Conservation (phyloP, 37 sponge, comb jelly and placozoan genomes). For the Crambe crambe region DNA sequence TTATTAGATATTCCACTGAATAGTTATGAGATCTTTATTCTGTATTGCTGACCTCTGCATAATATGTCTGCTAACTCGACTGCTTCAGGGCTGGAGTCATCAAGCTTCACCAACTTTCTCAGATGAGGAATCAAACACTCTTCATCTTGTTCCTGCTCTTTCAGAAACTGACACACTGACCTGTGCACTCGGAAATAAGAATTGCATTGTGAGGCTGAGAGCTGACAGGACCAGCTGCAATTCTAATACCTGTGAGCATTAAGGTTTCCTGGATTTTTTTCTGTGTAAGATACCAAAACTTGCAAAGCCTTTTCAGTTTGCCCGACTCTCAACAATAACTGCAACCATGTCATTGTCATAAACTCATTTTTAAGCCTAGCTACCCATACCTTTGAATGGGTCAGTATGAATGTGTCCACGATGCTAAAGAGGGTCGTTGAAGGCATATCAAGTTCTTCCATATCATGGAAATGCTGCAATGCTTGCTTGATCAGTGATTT, state of each 20-base stretch:
- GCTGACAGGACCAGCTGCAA: too few species aligned
- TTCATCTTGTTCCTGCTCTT: neutral
- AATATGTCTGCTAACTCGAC: constrained; percentile 12
- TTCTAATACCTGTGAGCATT: constrained; percentile 4
- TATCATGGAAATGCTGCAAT: neutral
- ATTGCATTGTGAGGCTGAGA: neutral
- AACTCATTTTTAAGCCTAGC: too few species aligned
- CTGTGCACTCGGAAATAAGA: constrained; percentile 17
- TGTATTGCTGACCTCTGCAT: neutral
- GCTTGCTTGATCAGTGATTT: neutral
- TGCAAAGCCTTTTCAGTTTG: constrained; percentile 11
- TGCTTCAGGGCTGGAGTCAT: constrained; percentile 31
- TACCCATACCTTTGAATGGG: neutral
- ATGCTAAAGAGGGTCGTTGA: neutral
- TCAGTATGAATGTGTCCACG: neutral
- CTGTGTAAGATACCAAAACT: neutral
- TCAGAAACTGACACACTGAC: constrained; percentile 32
- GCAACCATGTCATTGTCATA: neutral
- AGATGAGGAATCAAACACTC: constrained; percentile 3
- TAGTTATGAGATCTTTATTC: too few species aligned
- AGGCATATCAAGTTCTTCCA: constrained; percentile 12
- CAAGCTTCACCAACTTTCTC: constrained; percentile 15
- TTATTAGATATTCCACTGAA: too few species aligned
- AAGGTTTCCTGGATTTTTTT: constrained; percentile 8
- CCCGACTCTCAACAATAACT: constrained; percentile 14